A percentile compares a stretch with the other conserved stretches of the same genome.
Evolutionary conservation across 2,888 invertebrate genomes (phyloP).

Genomic region (Gasteruption jaculator): DNA sequence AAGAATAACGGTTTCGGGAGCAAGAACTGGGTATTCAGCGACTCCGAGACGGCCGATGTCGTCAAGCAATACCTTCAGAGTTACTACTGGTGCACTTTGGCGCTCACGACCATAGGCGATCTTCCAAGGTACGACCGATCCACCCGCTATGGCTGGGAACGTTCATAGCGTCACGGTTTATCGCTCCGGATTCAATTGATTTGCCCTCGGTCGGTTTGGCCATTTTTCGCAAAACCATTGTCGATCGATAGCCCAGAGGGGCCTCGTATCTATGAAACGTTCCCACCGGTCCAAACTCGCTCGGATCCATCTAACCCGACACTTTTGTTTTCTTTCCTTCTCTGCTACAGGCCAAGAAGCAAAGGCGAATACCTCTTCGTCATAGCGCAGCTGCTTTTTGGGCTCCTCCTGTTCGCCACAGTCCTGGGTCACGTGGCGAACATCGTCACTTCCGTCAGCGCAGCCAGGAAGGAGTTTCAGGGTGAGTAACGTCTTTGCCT

Average conservation of each 20-base stretch:
- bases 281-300: too few relatives aligned
- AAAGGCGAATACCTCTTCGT: slow-evolving; percentile 95
- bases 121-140: slow-evolving; percentile 49
- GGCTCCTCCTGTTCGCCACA: slow-evolving; percentile 90
- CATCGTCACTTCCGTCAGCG: slow-evolving; percentile 96
- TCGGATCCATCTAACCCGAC: too few relatives aligned
- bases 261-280: too few relatives aligned
- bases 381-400: slow-evolving; percentile 90
- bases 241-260: too few relatives aligned
- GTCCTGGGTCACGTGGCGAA: slow-evolving; percentile 97
- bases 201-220: too few relatives aligned
- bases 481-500: slow-evolving; percentile 60
- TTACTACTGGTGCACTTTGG: slow-evolving; percentile 97
- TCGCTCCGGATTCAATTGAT: too few relatives aligned
- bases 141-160: too few relatives aligned
- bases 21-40: slow-evolving; percentile 87
- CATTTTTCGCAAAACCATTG: too few relatives aligned
- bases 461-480: slow-evolving; percentile 97
- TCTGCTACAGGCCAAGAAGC: slow-evolving; percentile 68
- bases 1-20: slow-evolving; percentile 93
- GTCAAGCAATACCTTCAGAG: slow-evolving; percentile 95
- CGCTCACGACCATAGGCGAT: slow-evolving; percentile 88
- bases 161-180: too few relatives aligned
- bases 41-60: slow-evolving; percentile 81
- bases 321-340: too few relatives aligned